Base-by-base conservation (phyloP, 2,888 invertebrate genomes). In the Stenodema calcarata region DNA sequence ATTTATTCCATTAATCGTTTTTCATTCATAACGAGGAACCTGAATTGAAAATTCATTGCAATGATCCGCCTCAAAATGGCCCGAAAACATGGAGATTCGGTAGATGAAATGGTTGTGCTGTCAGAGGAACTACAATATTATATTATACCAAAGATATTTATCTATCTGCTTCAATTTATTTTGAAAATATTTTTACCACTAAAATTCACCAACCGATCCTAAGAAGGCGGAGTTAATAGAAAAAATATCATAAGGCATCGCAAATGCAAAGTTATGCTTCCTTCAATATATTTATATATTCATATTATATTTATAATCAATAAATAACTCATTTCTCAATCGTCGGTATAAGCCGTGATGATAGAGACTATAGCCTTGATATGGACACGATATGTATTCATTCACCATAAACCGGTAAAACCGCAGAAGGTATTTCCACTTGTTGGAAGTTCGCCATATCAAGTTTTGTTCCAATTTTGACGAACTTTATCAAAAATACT, bases 141-240 rank as follows among this genome's bases (percentile, higher is more conserved):
- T 44, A 44, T 35, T 54, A 73, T 41, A 23, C 27, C 50, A 54
- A 86, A 78, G 76, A 47, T 76, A 75, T 50, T 84, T 75, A n/a
- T n/a, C n/a, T 85, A 41, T 75, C 47, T 69, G 50, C 75, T 12
- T 78, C 54, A 50, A 54, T 73, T 78, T 79, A 86, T 50, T 75
- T 80, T 87, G 69, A 75, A 83, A 87, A 83, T 83, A 73, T 23
- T 75, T 81, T 62, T 75, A 82, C 70, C 50, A 42, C 70, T 84
- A 73, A 84, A 62, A 75, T 83, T 86, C 82, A 86, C 82, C 54
- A 87, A 88, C 83, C 80, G 82, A 87, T 87, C 84, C 88, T 88
- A 88, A 86, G 73, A 88, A 88, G 88, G 88, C 88, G 80, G 84
- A 86, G 87, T 86, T 88, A 87, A 88, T 87, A 88, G 87, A 84